Base-by-base conservation (phyloP, 2,113 vertebrate species). In the Tenrec ecaudatus region DNA sequence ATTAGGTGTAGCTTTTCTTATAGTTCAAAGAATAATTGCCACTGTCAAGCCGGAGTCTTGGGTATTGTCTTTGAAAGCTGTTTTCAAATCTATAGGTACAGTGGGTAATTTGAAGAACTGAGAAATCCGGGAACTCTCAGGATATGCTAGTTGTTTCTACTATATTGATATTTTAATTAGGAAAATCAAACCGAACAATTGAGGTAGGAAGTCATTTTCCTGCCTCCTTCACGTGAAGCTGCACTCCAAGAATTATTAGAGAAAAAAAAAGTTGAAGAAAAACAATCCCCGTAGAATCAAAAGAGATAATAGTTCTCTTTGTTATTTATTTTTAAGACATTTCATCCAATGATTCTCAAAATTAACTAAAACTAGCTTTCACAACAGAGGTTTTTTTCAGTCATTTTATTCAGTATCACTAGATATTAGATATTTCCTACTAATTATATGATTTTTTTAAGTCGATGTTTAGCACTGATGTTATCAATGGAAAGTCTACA, bases 141-240 rank as follows among this genome's bases (percentile, higher is more conserved):
- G 94, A 93, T 68, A 89, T 93, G 93, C 53, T 53, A 31, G n/a
- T 85, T 91, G 27, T 96, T 96, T 95, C 92, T 95, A 89, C 38
- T 90, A 79, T 91, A 57, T 95, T 95, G 88, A 88, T 95, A 93
- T 77, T 94, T 97, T 92, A 81, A 69, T 96, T 95, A 95, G 92
- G 95, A 84, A 86, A 96, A 93, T 36, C 84, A 95, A 96, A 97
- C 83, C 89, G 93, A 94, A 96, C 29, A 76, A 90, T 95, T 82
- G 68, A 96, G 96, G 31, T 64, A 95, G 71, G 77, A 93, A 81
- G 82, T 25, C 3, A 25, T 43, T 17, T 71, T 92, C 58, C 53
- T n/a, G 31, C 1, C 1, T 36, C 38, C 82, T 84, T 96, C 81
- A 88, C 36, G 80, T 29, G 91, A 60, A 93, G 92, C 94, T 95